Evolutionary conservation across 2,797 vertebrate genomes (phyloP), one percentile per base, ranked within the genome.

Genomic region (Poeciliopsis gracilis): DNA sequence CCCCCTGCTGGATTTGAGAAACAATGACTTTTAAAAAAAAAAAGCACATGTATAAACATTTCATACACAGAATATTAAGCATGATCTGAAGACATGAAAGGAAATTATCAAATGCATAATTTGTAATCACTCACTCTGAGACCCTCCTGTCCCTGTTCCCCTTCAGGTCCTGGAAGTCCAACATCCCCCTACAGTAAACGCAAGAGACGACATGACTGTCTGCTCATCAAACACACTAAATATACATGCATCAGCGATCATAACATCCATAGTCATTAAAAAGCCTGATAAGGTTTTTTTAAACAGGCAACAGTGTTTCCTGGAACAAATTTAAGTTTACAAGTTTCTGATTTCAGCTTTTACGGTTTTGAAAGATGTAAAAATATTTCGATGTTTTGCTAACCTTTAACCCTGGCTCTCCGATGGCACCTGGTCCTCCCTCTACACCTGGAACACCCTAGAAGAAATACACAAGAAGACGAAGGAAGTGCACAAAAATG

Each of bases 331-430:
- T 79, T 1, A n/a, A n/a, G 1, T 81, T 73, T 85, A 30, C 49
- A 82, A 38, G 55, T 55, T 51, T 69, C 72, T 76, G 45, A 43
- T 7, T 2, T 11, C 11, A 16, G 46, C 36, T 23, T 67, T 67
- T 67, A 25, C 2, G 36, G 78, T 15, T 8, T 23, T 3, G 59
- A 63, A 38, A 51, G 78, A 23, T 2, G 30, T 6, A 72, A 49
- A 38, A 51, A 67, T 1, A 51, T 11, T 5, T 12, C 0, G 2
- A 30, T 5, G 38, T 10, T 38, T 51, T 81, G 16, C 83, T 95
- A 90, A 98, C 98, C 97, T 98, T 98, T 83, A 86, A 61, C 0
- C 98, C 98, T 10, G 94, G 94, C 83, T 99, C 98, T 77, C 98
- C 98, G 55, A 95, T 91, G 36, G 93, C 88, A 81, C 98, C 98